A percentile compares a stretch with the other conserved stretches of the same genome.
Conservation (phyloP, 2,888 invertebrate genomes). For the Lasioglossum calceatum region DNA sequence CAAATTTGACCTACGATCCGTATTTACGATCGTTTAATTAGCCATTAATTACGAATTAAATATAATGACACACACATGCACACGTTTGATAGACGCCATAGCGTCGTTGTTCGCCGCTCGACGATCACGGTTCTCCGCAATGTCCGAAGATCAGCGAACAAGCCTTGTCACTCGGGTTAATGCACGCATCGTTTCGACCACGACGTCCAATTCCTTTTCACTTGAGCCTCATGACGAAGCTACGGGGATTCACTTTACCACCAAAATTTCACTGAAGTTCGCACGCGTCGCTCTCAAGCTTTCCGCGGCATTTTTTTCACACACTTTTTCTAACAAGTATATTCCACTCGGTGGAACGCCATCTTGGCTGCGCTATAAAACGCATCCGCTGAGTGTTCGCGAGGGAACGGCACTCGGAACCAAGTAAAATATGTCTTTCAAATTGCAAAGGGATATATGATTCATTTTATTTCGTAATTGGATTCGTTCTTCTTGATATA, state of each 20-base stretch:
- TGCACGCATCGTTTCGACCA: slow-evolving; percentile 58
- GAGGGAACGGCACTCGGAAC: slow-evolving; percentile 63
- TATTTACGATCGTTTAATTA: slow-evolving; percentile 68
- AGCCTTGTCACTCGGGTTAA: slow-evolving; percentile 63
- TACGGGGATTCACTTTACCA: slow-evolving; percentile 44
- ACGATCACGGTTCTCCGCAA: slow-evolving; percentile 69
- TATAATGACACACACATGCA: slow-evolving; percentile 73
- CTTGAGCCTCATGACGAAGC: slow-evolving; percentile 51
- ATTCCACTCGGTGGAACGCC: slow-evolving; percentile 77
- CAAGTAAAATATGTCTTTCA: slow-evolving; percentile 29
- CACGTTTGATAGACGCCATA: slow-evolving; percentile 81
- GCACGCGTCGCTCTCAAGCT: slow-evolving; percentile 74
- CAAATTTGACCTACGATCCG: slow-evolving; percentile 29
- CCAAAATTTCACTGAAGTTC: slow-evolving; percentile 62
- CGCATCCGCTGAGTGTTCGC: slow-evolving; percentile 59
- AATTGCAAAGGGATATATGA: slow-evolving; percentile 6
- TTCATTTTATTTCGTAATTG: slow-evolving; percentile 11
- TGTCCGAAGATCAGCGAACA: slow-evolving; percentile 64
- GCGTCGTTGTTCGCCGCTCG: slow-evolving; percentile 79
- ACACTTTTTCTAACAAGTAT: slow-evolving; percentile 76
- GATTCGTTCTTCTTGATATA: background rate
- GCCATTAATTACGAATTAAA: slow-evolving; percentile 74
- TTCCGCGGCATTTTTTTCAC: slow-evolving; percentile 79
- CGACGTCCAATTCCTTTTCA: slow-evolving; percentile 48
- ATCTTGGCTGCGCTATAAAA: slow-evolving; percentile 76